Base-by-base conservation (phyloP, 2,888 invertebrate species). In the Platycheirus albimanus region DNA sequence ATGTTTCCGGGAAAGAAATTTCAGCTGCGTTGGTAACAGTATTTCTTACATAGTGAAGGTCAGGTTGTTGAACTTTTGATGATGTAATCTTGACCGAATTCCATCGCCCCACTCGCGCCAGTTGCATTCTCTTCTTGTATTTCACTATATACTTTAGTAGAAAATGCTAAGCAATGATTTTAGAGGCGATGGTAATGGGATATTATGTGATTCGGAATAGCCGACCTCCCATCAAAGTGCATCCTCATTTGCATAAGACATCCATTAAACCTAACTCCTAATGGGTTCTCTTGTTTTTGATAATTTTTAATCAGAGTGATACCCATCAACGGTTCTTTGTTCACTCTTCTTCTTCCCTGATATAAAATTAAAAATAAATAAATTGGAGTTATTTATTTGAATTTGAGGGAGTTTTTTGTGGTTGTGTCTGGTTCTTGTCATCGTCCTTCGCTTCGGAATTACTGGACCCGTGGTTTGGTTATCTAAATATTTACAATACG, bases 401-500 rank as follows among this genome's bases (percentile, higher is more conserved):
- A 43, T 41, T 41, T 24, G 24, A 20, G 38, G 13, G 10, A 41
- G 10, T 20, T 15, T 5, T 11, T 13, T 28, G 24, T 41, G 7
- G 30, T n/a, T n/a, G n/a, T n/a, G n/a, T n/a, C n/a, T n/a, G 28
- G 6, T 45, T 45, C 45, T 13, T 33, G 30, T 61, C 61, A 45
- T 28, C 30, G 6, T 45, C 30, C 45, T 13, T 33, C 19, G 45
- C 61, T 30, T 28, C 30, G 13, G 13, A 7, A 5, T 38, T n/a
- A 45, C 10, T 52, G 56, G 1, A 8, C 7, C 7, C 13, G 24
- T 67, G 66, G 66, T 15, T 33, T 45, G 24, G 30, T n/a, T 19
- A 17, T 49, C 51, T 64, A 69, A 83, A 83, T 78, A 69, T 83
- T 83, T 74, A 58, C 58, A 74, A 36, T 49, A 67, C 63, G 20